These are phyloP conservation scores for Pomacea maculata DNA, from an alignment of 1,140 invertebrate genomes.

Conservation along the genomic window DNA sequence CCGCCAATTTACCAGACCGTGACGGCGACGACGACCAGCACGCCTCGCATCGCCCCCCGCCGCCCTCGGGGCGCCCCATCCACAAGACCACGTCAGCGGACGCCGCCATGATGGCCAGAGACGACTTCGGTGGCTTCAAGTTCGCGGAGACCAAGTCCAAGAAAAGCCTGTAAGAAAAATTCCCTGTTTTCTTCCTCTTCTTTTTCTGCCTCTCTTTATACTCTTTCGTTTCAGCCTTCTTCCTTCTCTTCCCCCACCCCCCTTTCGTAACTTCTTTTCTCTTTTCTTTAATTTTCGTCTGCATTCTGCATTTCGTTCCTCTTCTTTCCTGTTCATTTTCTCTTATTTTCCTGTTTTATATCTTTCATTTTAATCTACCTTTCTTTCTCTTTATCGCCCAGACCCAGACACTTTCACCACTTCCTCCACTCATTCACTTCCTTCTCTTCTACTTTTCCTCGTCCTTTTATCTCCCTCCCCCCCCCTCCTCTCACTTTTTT, in stretches of 20 bases:
- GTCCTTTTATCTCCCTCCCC: neutral
- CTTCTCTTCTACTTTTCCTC: neutral
- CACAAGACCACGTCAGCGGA: constrained; percentile 46
- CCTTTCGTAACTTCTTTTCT: neutral
- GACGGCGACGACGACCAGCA: neutral
- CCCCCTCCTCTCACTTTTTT: neutral
- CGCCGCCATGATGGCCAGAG: constrained; percentile 43
- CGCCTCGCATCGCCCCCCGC: neutral
- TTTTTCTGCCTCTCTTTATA: neutral
- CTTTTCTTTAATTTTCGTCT: neutral
- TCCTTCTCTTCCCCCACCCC: neutral
- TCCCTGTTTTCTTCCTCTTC: neutral
- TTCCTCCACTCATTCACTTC: neutral
- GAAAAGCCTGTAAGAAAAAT: constrained; percentile 7
- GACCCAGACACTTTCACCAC: neutral
- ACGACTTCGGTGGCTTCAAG: constrained; percentile 30
- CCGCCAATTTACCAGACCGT: neutral
- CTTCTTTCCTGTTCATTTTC: neutral
- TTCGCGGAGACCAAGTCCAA: constrained; percentile 7
- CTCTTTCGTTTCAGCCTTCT: neutral
- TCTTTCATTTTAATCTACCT: neutral
- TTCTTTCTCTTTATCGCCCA: neutral
- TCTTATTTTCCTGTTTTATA: neutral
- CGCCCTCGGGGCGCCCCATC: constrained; percentile 13
- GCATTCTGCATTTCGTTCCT: neutral